These are phyloP conservation scores for Rousettus madagascariensis DNA, from an alignment of 2,797 vertebrate species.

Conservation along the genomic window DNA sequence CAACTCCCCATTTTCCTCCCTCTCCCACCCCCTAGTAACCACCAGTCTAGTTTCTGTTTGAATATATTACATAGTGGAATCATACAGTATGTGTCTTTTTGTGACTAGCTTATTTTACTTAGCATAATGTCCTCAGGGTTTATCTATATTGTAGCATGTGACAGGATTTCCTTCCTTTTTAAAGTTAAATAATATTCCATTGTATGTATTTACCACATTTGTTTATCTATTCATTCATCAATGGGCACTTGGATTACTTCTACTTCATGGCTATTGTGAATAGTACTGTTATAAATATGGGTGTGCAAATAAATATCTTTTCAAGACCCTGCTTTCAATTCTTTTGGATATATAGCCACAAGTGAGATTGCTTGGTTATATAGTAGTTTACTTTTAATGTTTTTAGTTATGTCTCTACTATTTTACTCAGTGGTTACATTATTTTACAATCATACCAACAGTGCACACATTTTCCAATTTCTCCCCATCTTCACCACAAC, in stretches of 20 bases:
- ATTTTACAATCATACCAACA: not conserved
- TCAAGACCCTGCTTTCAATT: not conserved
- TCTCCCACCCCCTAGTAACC: not conserved
- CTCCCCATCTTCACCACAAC: not conserved
- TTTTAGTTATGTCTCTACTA: not conserved
- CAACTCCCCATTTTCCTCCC: not conserved
- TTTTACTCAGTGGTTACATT: not conserved
- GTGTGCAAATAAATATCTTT: not conserved
- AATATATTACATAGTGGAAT: not conserved
- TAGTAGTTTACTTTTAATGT: not conserved
- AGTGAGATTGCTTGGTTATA: not conserved
- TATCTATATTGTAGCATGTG: not conserved
- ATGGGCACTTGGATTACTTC: not conserved
- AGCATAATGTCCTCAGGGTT: not conserved
- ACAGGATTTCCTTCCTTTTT: not conserved
- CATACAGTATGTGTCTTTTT: not conserved
- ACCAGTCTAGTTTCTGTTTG: not conserved
- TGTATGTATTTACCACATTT: not conserved
- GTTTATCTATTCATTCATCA: not conserved
- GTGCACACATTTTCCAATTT: not conserved
- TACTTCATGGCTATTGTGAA: not conserved
- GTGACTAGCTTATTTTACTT: not conserved
- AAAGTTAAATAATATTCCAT: not conserved
- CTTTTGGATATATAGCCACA: not conserved
- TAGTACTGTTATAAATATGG: not conserved